Conservation (phyloP, 2,113 vertebrate genomes). For the Phycodurus eques region DNA sequence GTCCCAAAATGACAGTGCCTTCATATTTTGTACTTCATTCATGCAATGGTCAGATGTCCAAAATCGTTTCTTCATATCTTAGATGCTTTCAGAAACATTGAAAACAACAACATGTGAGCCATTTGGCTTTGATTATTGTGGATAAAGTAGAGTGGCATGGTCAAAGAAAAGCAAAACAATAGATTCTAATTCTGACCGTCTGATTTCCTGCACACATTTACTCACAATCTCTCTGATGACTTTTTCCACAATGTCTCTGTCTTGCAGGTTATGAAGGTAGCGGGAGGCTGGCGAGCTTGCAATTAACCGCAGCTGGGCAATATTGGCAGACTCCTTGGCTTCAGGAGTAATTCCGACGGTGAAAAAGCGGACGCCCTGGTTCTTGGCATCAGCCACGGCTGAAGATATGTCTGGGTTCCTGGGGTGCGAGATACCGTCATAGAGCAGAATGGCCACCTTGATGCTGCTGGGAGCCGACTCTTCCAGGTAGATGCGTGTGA, state of each 20-base stretch:
- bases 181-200: neutral
- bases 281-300: conserved; percentile 79
- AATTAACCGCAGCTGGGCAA: conserved; percentile 77
- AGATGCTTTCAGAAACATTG: neutral
- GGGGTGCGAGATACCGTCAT: conserved; percentile 82
- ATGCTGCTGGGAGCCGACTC: conserved; percentile 76
- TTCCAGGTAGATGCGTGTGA: conserved; percentile 82
- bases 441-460: conserved; percentile 83
- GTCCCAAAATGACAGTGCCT: neutral
- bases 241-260: conserved; percentile 76
- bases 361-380: conserved; percentile 85
- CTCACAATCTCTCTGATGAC: conserved; percentile 84
- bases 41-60: neutral
- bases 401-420: conserved; percentile 87
- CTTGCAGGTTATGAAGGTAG: conserved; percentile 86
- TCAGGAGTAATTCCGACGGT: conserved; percentile 82
- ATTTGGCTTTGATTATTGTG: neutral
- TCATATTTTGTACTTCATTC: neutral
- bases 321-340: conserved; percentile 76
- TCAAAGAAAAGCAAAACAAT: neutral
- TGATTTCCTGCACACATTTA: conserved; percentile 23
- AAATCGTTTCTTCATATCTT: neutral
- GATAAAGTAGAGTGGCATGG: neutral
- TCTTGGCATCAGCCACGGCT: conserved; percentile 82
- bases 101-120: neutral